Conservation (phyloP, 2,113 vertebrate genomes). For the Conger conger region DNA sequence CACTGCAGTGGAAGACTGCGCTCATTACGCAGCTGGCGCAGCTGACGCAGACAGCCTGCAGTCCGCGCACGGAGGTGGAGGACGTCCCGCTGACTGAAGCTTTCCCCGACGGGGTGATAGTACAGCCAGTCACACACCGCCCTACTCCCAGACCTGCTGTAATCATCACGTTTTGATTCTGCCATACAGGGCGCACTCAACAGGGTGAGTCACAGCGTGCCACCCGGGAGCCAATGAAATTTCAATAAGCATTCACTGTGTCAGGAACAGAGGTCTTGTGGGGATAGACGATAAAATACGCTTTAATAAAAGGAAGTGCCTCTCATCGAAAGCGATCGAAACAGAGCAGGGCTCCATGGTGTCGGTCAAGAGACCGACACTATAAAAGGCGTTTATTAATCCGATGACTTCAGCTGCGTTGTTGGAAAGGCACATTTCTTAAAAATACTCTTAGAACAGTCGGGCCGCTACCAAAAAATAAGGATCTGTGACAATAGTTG, state of each 20-base stretch:
- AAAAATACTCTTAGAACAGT: not conserved
- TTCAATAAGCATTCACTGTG: not conserved
- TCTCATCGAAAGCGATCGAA: not conserved
- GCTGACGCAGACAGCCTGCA: not conserved
- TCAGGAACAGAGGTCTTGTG: not conserved
- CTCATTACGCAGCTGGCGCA: too few species aligned
- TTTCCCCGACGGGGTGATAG: not conserved
- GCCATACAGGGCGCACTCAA: not conserved
- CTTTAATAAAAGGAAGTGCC: not conserved
- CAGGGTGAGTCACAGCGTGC: not conserved
- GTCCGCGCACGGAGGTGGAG: too few species aligned
- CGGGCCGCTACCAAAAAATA: not conserved
- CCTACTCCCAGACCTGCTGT: not conserved
- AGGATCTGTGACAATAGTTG: not conserved
- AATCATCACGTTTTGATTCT: not conserved
- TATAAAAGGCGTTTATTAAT: not conserved
- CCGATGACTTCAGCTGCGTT: not conserved
- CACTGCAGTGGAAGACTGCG: not conserved
- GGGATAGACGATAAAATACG: not conserved
- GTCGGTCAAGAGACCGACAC: not conserved
- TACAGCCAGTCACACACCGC: not conserved
- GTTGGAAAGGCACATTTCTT: not conserved
- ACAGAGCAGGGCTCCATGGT: not conserved
- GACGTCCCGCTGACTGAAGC: not conserved
- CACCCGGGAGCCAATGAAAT: not conserved